Base-by-base conservation (phyloP, 2,797 vertebrate species). In the Lithobates pipiens region DNA sequence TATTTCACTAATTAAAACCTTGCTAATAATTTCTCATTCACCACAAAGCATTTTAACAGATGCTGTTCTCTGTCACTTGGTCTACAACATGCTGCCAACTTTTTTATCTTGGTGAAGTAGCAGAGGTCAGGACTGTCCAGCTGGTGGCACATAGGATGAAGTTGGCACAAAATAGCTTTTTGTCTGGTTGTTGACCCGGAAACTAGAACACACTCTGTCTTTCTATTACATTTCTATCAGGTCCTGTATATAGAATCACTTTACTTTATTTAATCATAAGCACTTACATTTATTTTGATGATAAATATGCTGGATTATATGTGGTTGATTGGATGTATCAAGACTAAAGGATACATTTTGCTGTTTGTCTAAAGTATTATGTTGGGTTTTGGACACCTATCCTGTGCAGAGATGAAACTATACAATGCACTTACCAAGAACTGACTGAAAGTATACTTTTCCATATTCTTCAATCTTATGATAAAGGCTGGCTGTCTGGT, bases 1-100 rank as follows among this genome's bases (percentile, higher is more conserved):
- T 65, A 21, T 81, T 57, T 82, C 54, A 63, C 80, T 82, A 74
- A 73, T 82, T 82, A 82, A 81, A 82, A 63, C 67, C 46, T 71
- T 80, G 29, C 68, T 73, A 63, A 82, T 82, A 74, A 82, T 73
- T 74, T 50, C 15, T 39, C 57, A 42, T 81, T 50, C 13, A 61
- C 54, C 27, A 82, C 34, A 73, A 74, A 82, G 70, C 70, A 34
- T 65, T 74, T 74, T 82, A 82, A 82, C 80, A 82, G 80, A 70
- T 73, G 80, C 70, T 74, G 50, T 82, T 82, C 80, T 63, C 32
- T 54, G 32, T 29, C 80, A 65, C 70, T 82, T 71, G 63, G 70
- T 82, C 80, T 82, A 63, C 70, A 82, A 44, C 80, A 82, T 73
- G 80, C 70, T 82, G 80, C 80, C 80, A 82, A 82, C 50, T 73